Evolutionary conservation across 2,113 vertebrate genomes (phyloP).

Genomic region (Penelope pileata): DNA sequence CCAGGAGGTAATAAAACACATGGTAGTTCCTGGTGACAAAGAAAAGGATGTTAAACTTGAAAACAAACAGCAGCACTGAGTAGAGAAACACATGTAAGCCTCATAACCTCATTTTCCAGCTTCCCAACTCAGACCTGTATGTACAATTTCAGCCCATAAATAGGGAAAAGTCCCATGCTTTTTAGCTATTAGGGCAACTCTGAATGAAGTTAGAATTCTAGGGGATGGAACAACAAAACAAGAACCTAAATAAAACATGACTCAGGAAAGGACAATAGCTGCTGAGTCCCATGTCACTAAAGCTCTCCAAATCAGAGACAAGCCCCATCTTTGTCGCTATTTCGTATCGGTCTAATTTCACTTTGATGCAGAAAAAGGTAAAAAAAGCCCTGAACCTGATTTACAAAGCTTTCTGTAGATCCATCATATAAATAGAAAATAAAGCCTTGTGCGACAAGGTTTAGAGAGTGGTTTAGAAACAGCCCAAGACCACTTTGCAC

Average conservation of each 20-base stretch:
- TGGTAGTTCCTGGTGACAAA: slow-evolving; percentile 92
- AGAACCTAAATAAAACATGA: background rate
- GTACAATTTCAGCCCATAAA: background rate
- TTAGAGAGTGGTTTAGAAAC: background rate
- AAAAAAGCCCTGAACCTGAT: background rate
- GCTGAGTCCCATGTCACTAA: background rate
- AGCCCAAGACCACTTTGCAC: background rate
- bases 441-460: background rate
- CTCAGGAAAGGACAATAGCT: background rate
- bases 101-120: background rate
- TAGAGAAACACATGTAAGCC: background rate
- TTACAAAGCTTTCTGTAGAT: background rate
- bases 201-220: background rate
- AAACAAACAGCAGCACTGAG: background rate
- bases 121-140: background rate
- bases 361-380: background rate
- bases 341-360: too few species aligned
- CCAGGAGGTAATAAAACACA: slow-evolving; percentile 99
- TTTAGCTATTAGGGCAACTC: background rate
- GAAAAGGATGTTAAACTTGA: background rate
- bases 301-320: background rate
- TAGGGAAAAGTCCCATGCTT: background rate
- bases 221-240: background rate
- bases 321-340: background rate
- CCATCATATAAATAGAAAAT: background rate